Percentiles rank a stretch among this genome's conserved stretches.
Evolutionary conservation across 2,888 invertebrate genomes (phyloP).

Genomic region (Lithophane socia): DNA sequence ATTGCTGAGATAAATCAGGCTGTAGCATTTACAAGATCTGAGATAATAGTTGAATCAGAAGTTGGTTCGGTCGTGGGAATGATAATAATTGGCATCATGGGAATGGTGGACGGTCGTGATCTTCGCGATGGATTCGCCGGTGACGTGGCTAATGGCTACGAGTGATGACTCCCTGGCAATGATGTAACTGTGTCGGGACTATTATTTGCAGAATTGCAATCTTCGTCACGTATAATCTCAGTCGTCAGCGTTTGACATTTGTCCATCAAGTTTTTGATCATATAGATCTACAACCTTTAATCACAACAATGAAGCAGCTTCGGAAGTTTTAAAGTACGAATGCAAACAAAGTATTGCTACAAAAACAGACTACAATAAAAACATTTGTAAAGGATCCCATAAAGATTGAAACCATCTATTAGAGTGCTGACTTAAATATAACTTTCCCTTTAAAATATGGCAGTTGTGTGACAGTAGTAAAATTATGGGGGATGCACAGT

Average conservation of each 20-base stretch:
- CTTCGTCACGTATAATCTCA: constrained; percentile 33
- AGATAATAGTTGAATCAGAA: constrained; percentile 74
- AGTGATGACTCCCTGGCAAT: constrained; percentile 57
- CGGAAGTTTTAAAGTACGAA: neutral
- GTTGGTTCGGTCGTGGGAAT: constrained; percentile 80
- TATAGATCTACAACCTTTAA: neutral
- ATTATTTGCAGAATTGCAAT: constrained; percentile 49
- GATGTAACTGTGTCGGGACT: constrained; percentile 54
- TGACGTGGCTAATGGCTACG: constrained; percentile 66
- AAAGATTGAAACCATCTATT: constrained; percentile 36
- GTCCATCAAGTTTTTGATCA: neutral
- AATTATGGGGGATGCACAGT: constrained; percentile 58
- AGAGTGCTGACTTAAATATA: constrained; percentile 44
- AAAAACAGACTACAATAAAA: constrained; percentile 34
- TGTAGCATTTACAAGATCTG: constrained; percentile 63
- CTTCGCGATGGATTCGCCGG: constrained; percentile 69
- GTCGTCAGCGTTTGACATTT: constrained; percentile 19
- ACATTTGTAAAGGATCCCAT: constrained; percentile 48
- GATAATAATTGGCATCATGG: constrained; percentile 80
- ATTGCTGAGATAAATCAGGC: constrained; percentile 66
- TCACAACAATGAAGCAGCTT: neutral
- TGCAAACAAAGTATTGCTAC: neutral
- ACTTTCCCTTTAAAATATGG: constrained; percentile 61
- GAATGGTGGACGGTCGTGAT: constrained; percentile 79
- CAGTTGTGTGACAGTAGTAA: constrained; percentile 57